Evolutionary conservation across 2,113 vertebrate genomes (phyloP).

Genomic region (Spilogale gracilis): DNA sequence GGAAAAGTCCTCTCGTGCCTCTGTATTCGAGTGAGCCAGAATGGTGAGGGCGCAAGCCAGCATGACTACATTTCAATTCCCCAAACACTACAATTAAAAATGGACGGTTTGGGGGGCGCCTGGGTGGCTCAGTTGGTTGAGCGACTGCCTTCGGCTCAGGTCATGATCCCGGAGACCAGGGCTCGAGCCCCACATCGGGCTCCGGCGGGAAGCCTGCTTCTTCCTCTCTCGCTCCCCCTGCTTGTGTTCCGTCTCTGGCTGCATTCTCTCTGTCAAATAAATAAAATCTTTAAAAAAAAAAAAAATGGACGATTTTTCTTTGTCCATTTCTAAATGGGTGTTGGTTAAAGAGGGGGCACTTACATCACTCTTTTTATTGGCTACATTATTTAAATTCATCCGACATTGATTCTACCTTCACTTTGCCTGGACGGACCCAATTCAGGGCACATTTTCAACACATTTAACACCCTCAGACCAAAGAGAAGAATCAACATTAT

Average conservation of each 20-base stretch:
- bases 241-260: too few relatives aligned
- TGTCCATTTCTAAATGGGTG: background rate
- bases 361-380: background rate
- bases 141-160: too few relatives aligned
- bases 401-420: background rate
- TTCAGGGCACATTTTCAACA: background rate
- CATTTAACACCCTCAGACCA: background rate
- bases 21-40: background rate
- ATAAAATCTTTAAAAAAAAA: background rate
- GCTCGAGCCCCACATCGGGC: too few relatives aligned
- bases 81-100: background rate
- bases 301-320: background rate
- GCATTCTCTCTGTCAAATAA: too few relatives aligned
- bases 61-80: background rate
- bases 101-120: background rate
- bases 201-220: too few relatives aligned
- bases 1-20: background rate
- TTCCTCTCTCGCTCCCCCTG: too few relatives aligned
- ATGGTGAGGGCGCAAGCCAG: background rate
- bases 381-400: background rate
- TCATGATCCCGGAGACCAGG: too few relatives aligned
- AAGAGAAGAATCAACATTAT: background rate
- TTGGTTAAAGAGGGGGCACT: background rate
- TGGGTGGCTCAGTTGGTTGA: too few relatives aligned
- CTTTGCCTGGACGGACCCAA: background rate